Evolutionary conservation across 2,888 invertebrate species (phyloP).

Genomic region (Oscheius sp.): DNA sequence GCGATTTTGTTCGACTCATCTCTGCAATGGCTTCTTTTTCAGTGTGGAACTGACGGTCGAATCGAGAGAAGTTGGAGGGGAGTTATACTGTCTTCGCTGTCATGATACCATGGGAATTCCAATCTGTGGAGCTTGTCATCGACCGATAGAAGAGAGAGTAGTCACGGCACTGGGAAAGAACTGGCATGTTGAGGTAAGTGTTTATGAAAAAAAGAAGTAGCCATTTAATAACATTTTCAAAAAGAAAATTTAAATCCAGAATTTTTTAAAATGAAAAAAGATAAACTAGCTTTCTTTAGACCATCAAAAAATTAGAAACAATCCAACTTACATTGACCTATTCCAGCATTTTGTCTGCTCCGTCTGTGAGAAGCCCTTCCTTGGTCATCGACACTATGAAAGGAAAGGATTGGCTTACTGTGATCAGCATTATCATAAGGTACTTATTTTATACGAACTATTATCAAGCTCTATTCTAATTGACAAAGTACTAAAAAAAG

Average conservation of each 20-base stretch:
- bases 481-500: not conserved
- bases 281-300: not conserved
- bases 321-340: no score
- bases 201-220: not conserved
- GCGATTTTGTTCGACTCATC: no score
- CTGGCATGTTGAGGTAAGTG: slow-evolving; percentile 90
- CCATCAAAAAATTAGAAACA: not conserved
- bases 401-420: slow-evolving; percentile 98
- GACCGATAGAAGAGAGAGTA: slow-evolving; percentile 97
- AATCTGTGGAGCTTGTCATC: slow-evolving; percentile 98
- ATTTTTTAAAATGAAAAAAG: not conserved
- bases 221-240: not conserved
- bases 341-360: slow-evolving; percentile 97
- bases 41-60: slow-evolving; percentile 91
- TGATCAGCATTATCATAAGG: slow-evolving; percentile 93
- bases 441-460: slow-evolving; percentile 37
- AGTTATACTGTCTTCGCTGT: slow-evolving; percentile 82
- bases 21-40: no score
- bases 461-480: no score
- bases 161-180: slow-evolving; percentile 97
- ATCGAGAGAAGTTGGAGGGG: slow-evolving; percentile 88
- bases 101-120: slow-evolving; percentile 78
- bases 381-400: slow-evolving; percentile 98
- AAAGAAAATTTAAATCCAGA: not conserved
- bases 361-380: slow-evolving; percentile 98